phyloP scores from a whole-genome alignment of 2,888 invertebrate species.

The Epinotia demarniana region DNA sequence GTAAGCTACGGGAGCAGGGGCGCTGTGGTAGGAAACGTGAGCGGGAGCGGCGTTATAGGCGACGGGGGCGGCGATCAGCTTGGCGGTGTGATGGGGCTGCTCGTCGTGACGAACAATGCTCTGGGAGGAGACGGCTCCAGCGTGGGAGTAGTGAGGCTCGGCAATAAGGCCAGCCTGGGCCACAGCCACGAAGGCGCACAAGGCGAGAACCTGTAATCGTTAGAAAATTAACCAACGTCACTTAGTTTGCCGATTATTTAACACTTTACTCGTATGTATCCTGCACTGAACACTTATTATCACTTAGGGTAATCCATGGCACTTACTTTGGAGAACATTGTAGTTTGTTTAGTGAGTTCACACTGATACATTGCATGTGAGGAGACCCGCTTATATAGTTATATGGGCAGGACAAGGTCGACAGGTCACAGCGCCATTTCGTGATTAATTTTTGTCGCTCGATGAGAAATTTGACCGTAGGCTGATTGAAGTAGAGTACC shows the following conservation, averaged over 20 bases:
- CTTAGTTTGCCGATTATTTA: background rate
- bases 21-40: constrained; percentile 50
- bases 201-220: constrained; percentile 47
- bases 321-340: constrained; percentile 51
- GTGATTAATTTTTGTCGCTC: constrained; percentile 40
- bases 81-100: constrained; percentile 47
- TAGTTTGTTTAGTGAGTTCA: constrained; percentile 28
- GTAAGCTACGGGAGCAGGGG: constrained; percentile 48
- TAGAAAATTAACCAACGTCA: constrained; percentile 1
- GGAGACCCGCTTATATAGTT: constrained; percentile 49
- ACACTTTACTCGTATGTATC: constrained; percentile 6
- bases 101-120: constrained; percentile 66
- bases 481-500: constrained; percentile 34
- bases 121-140: constrained; percentile 65
- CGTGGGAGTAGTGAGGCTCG: constrained; percentile 51
- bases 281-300: constrained; percentile 35
- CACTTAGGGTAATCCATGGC: constrained; percentile 40
- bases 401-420: constrained; percentile 49
- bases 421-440: constrained; percentile 48
- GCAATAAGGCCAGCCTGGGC: constrained; percentile 51
- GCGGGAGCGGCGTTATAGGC: constrained; percentile 57
- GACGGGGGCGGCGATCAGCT: constrained; percentile 52
- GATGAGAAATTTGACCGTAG: constrained; percentile 39
- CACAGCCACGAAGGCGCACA: constrained; percentile 54
- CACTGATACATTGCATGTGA: constrained; percentile 48